Evolutionary conservation across 2,888 invertebrate genomes (phyloP), one percentile per base, ranked within the genome.

Genomic region (Heterodera filipjevi): DNA sequence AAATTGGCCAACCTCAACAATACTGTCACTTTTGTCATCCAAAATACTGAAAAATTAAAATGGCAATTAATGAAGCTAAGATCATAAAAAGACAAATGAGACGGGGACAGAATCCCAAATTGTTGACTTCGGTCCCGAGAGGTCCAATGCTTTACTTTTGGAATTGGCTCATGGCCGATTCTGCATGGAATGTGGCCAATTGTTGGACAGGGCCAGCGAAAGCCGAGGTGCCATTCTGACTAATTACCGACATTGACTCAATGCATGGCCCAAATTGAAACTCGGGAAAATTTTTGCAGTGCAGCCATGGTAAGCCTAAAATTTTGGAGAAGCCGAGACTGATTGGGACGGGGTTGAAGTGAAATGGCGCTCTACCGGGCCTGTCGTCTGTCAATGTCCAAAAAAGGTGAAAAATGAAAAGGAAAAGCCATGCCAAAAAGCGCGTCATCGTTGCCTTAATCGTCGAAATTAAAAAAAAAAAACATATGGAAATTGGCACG

Each of bases 301-400:
- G 81, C n/a, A 89, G 80, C 89, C 89, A 89, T 12, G 89, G 89
- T 0, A 89, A 84, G 39, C 86, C 87, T 83, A 6, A 70, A 76
- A 39, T 59, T 32, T 44, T 5, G 59, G 3, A 35, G 22, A 27
- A 12, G 39, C 39, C 39, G 39, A 12, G 39, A 39, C 39, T 39
- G n/a, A n/a, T n/a, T n/a, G n/a, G n/a, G n/a, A n/a, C n/a, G n/a
- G n/a, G n/a, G n/a, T n/a, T n/a, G 39, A 12, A 39, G 8, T 39
- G 39, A 39, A 39, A 19, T 1, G 16, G 30, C 66, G n/a, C 33
- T 73, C 30, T 44, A 80, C 85, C 85, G 16, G 81, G 80, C 33
- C 86, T 74, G 14, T 83, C 86, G 70, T 83, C 83, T 30, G 84
- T 78, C 12, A 87, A 74, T 19, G 85, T 84, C 85, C 85, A 87